A percentile compares a stretch with the other conserved stretches of the same genome.
phyloP scores from a whole-genome alignment of 1,140 invertebrate genomes.

The Drosophila bifasciata region DNA sequence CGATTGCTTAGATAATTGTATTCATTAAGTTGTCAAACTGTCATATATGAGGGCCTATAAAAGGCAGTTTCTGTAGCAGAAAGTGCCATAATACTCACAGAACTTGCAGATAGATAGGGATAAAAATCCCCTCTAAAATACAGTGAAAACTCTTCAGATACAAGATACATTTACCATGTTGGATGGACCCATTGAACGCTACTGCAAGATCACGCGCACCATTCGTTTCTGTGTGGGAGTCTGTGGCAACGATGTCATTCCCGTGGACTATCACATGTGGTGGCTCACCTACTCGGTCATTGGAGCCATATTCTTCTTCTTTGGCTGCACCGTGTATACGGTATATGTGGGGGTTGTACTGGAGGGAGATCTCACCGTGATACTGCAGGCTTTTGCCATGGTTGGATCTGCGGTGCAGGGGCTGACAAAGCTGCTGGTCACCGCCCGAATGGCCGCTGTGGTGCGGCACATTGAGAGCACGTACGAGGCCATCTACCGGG shows the following conservation, averaged over 20 bases:
- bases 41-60: slow-evolving; percentile 21
- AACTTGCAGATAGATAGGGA: too few species aligned
- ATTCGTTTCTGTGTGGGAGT: slow-evolving; percentile 55
- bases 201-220: slow-evolving; percentile 29
- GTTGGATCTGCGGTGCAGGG: slow-evolving; percentile 46
- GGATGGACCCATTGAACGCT: slow-evolving; percentile 28
- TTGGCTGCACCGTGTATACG: slow-evolving; percentile 50
- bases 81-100: too few species aligned
- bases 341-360: slow-evolving; percentile 52
- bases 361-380: slow-evolving; percentile 49
- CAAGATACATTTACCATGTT: slow-evolving; percentile 8
- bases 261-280: slow-evolving; percentile 52
- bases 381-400: slow-evolving; percentile 52
- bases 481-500: slow-evolving; percentile 50
- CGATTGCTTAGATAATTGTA: slow-evolving; percentile 3
- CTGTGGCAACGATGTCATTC: slow-evolving; percentile 49
- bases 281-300: slow-evolving; percentile 50
- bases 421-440: slow-evolving; percentile 36
- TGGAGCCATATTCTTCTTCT: slow-evolving; percentile 31
- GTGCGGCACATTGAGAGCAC: slow-evolving; percentile 34
- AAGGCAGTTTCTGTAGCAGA: neutral
- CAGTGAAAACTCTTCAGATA: neutral
- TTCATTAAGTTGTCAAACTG: slow-evolving; percentile 53
- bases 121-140: neutral
- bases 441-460: neutral